phyloP scores from a whole-genome alignment of 2,113 vertebrate genomes.

The Monarcha castaneiventris region DNA sequence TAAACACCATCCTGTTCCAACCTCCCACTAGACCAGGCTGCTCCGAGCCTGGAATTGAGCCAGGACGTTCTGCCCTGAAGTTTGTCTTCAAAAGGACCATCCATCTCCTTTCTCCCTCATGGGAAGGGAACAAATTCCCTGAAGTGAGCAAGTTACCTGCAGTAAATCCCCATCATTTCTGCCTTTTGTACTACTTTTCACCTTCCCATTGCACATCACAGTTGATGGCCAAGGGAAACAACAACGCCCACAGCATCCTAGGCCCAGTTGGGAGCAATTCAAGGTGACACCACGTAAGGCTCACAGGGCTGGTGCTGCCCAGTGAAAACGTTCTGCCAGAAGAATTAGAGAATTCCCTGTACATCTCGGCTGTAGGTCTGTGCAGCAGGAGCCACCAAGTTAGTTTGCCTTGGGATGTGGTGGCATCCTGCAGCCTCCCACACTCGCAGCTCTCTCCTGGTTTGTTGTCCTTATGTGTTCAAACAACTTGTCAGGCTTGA shows the following conservation, averaged over 20 bases:
- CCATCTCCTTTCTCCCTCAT: not conserved
- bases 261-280: not conserved
- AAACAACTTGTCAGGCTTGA: not conserved
- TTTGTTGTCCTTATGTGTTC: constrained; percentile 15
- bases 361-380: not conserved
- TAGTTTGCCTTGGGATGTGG: not conserved
- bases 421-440: not conserved
- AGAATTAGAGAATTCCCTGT: not conserved
- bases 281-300: not conserved
- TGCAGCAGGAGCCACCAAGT: not conserved
- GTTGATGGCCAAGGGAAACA: not conserved
- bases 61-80: not conserved
- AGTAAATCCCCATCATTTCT: not conserved
- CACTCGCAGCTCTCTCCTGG: not conserved
- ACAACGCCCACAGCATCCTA: not conserved
- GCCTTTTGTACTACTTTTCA: not conserved
- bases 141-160: not conserved
- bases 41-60: not conserved
- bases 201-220: not conserved
- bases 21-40: not conserved
- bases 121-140: not conserved
- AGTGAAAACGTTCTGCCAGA: not conserved
- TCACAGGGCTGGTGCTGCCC: not conserved
- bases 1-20: not conserved
- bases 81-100: not conserved